Percentiles rank a stretch among this genome's conserved stretches.
These are phyloP conservation scores for Trypoxylus dichotomus DNA, from an alignment of 1,140 invertebrate genomes.

Conservation along the genomic window DNA sequence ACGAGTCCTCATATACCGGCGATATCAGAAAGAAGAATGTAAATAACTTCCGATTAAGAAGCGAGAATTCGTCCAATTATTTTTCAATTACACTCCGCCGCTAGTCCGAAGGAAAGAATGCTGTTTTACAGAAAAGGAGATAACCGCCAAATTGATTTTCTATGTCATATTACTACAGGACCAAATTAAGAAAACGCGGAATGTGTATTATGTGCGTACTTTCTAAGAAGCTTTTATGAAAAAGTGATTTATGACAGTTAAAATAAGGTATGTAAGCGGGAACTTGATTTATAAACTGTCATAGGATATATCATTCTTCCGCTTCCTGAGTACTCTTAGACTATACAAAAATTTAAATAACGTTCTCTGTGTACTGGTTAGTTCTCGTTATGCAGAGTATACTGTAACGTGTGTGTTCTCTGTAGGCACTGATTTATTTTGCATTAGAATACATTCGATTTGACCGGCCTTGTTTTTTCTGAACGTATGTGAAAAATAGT, in stretches of 20 bases:
- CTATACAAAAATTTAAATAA: no score
- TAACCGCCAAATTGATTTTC: not conserved
- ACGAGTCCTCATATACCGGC: not conserved
- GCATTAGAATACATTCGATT: no score
- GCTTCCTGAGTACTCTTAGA: no score
- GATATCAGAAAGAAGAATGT: not conserved
- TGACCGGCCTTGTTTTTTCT: no score
- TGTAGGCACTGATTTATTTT: not conserved
- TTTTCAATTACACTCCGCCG: not conserved
- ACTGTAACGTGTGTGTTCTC: no score
- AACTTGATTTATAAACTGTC: not conserved
- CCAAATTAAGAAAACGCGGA: not conserved
- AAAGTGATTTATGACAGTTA: not conserved
- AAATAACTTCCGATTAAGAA: conserved; percentile 13
- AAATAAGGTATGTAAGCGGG: not conserved
- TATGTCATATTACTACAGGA: not conserved
- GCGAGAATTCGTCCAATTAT: not conserved
- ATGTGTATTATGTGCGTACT: not conserved
- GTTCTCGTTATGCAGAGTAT: no score
- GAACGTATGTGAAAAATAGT: no score
- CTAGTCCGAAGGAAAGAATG: not conserved
- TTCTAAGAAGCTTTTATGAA: not conserved
- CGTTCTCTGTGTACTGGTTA: no score
- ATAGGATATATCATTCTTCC: no score
- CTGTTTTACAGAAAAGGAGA: not conserved